Evolutionary conservation across 2,113 vertebrate genomes (phyloP), one percentile per base, ranked within the genome.

Genomic region (Hipposideros armiger): DNA sequence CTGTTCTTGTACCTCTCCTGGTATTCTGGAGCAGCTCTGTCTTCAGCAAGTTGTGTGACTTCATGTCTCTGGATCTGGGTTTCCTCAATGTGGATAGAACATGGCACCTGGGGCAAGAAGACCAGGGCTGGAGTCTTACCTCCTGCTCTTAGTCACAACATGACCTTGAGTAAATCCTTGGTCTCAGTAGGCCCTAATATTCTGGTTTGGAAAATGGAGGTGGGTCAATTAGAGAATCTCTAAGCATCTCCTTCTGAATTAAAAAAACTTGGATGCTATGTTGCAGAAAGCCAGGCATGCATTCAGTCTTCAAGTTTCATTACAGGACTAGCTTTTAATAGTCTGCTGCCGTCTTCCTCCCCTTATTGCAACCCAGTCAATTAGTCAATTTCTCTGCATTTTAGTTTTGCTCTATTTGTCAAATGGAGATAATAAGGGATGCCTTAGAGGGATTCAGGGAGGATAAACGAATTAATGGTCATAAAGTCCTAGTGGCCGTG

Each of bases 401-500:
- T 95, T 70, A 77, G 62, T 96, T 96, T 96, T 91, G 62, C 73
- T 97, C 85, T 97, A 32, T 96, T 96, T 91, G 85, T 97, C 93
- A 96, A 95, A 97, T 97, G 96, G 91, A 95, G 90, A 96, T 95
- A 95, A 91, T 93, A 95, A 95, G 96, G 87, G 85, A 80, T 89
- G 96, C 92, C 90, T 96, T 83, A 54, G 78, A 97, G 97, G 92
- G 90, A 97, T 52, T 95, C 76, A 64, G 64, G 40, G 78, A 96
- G 85, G 47, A 83, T 97, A 97, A 98, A 97, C 85, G 78, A 96
- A 97, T 97, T 96, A 97, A 93, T 69, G 92, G 85, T 72, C 82
- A 85, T 92, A 95, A 95, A 91, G 94, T 90, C 84, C 81, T 56
- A 74, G 92, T 45, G 90, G 77, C 92, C 52, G 0, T n/a, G 72